Evolutionary conservation across 2,888 invertebrate genomes (phyloP).

Genomic region (Galerucella nymphaeae): DNA sequence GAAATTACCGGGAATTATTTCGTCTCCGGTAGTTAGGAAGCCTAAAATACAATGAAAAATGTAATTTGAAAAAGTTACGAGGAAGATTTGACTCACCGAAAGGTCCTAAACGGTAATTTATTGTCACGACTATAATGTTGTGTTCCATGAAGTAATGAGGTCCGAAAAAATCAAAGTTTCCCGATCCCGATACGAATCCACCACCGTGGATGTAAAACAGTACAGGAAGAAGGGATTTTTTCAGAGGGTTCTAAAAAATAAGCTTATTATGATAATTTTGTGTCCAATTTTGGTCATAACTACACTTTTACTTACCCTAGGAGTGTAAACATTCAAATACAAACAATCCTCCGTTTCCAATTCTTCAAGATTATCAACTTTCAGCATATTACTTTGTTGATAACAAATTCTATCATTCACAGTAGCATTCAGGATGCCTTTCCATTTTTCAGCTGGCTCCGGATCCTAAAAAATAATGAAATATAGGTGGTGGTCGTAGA

Average conservation of each 20-base stretch:
- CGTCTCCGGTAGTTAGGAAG: slow-evolving; percentile 50
- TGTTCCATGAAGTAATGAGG: slow-evolving; percentile 58
- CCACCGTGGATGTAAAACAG: slow-evolving; percentile 63
- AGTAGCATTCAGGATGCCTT: slow-evolving; percentile 47
- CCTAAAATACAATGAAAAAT: slow-evolving; percentile 36
- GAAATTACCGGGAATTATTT: slow-evolving; percentile 49
- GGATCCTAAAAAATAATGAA: slow-evolving; percentile 39
- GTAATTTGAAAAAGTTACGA: background rate
- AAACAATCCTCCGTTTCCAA: slow-evolving; percentile 51
- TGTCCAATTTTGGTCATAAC: too few species aligned
- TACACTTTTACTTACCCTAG: slow-evolving; percentile 33
- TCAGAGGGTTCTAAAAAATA: slow-evolving; percentile 28
- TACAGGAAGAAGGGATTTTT: slow-evolving; percentile 55
- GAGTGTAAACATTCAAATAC: slow-evolving; percentile 49
- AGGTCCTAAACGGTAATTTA: slow-evolving; percentile 51
- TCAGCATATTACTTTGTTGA: slow-evolving; percentile 23
- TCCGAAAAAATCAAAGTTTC: slow-evolving; percentile 50
- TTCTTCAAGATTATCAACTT: slow-evolving; percentile 21
- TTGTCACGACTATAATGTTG: slow-evolving; percentile 52
- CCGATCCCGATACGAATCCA: slow-evolving; percentile 58
- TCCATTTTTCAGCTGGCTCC: slow-evolving; percentile 47
- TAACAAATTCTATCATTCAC: slow-evolving; percentile 44
- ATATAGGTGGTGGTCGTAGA: too few species aligned
- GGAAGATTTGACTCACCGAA: slow-evolving; percentile 37
- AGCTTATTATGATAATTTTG: too few species aligned